Evolutionary conservation across 37 sponge, comb jelly and placozoan species (phyloP).

Genomic region (Cliona cf. orientalis): DNA sequence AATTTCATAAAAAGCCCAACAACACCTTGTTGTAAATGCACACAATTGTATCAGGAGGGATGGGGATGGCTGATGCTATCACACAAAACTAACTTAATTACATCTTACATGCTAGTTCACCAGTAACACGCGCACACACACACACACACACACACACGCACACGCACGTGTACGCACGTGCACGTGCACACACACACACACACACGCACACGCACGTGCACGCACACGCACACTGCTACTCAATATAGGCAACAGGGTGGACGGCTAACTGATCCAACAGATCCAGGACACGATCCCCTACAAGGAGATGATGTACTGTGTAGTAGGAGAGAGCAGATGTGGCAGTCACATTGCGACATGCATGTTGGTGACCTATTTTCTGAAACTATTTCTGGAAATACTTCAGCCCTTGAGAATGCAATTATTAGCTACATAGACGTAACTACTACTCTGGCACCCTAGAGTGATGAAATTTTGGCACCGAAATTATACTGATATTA

Average conservation of each 20-base stretch:
- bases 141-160: too few species aligned
- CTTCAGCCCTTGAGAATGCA: background rate
- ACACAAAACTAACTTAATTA: background rate
- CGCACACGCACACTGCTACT: too few species aligned
- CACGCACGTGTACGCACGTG: too few species aligned
- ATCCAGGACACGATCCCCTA: constrained; percentile 5
- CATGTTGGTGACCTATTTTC: background rate
- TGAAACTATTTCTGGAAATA: background rate
- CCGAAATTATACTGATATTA: too few species aligned
- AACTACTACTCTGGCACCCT: too few species aligned
- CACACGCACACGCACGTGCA: too few species aligned
- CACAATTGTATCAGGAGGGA: background rate
- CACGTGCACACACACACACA: too few species aligned
- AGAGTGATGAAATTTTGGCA: too few species aligned
- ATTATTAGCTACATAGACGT: too few species aligned
- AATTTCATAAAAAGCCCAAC: background rate
- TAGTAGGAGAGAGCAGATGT: background rate
- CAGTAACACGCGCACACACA: too few species aligned
- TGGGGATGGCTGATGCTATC: background rate
- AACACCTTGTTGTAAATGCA: background rate
- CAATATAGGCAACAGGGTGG: constrained; percentile 19
- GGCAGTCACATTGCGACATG: background rate
- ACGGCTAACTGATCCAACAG: background rate
- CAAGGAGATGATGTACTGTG: background rate
- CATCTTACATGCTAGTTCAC: too few species aligned